Evolutionary conservation across 2,113 vertebrate species (phyloP).

Genomic region (Narcine bancroftii): DNA sequence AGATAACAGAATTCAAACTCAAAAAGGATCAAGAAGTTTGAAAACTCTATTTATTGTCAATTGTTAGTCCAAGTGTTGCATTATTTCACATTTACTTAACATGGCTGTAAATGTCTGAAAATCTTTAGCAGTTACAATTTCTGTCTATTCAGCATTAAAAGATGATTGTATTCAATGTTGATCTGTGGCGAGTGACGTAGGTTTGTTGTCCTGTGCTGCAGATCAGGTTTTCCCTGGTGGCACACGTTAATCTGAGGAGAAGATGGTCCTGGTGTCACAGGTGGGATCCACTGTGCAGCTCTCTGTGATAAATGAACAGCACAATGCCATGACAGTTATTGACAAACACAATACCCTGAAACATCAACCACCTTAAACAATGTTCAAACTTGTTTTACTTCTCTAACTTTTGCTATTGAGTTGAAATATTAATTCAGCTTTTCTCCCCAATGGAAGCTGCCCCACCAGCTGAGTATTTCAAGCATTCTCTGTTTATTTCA

Average conservation of each 20-base stretch:
- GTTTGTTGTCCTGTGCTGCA: not conserved
- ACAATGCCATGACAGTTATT: not conserved
- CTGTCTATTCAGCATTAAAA: slow-evolving; percentile 1
- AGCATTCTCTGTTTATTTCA: no score
- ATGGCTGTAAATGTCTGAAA: not conserved
- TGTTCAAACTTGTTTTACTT: no score
- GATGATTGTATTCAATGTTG: not conserved
- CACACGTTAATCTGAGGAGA: not conserved
- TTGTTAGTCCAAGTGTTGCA: not conserved
- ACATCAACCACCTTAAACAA: not conserved
- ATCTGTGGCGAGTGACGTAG: not conserved
- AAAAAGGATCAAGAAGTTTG: no score
- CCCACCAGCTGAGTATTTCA: no score
- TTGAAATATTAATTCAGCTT: no score
- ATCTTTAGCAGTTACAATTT: not conserved
- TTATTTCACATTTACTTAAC: slow-evolving; percentile 21
- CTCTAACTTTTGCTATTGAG: no score
- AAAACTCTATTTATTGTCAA: not conserved
- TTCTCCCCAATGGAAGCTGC: no score
- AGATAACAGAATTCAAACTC: no score
- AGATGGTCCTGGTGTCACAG: slow-evolving; percentile 2
- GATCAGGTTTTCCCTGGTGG: not conserved
- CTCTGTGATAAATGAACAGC: not conserved
- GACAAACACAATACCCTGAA: not conserved
- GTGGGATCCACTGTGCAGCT: slow-evolving; percentile 17